Conservation (phyloP, 2,797 vertebrate genomes). For the Catharus ustulatus region DNA sequence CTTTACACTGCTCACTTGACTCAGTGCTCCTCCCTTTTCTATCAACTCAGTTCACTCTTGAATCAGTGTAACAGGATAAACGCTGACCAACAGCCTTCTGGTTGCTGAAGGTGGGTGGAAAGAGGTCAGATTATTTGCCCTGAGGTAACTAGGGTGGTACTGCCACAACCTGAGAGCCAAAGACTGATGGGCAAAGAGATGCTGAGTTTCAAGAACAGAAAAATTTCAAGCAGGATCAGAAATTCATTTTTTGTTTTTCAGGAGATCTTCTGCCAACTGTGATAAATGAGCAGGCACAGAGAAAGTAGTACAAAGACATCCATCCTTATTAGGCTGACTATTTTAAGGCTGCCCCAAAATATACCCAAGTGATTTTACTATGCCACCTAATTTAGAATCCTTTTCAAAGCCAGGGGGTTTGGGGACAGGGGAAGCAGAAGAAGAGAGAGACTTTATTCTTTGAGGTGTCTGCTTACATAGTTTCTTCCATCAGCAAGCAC, state of each 20-base stretch:
- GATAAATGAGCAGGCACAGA: background rate
- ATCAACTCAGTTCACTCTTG: background rate
- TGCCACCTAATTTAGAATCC: constrained; percentile 39
- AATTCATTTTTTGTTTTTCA: background rate
- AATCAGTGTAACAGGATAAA: background rate
- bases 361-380: background rate
- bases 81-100: background rate
- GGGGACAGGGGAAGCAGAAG: background rate
- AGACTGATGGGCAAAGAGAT: background rate
- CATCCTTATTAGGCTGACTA: constrained; percentile 55
- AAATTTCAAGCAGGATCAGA: background rate
- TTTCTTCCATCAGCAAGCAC: background rate
- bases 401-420: background rate
- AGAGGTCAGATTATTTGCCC: background rate
- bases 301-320: constrained; percentile 59
- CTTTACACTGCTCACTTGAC: background rate
- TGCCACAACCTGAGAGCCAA: background rate
- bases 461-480: background rate
- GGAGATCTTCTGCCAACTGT: background rate
- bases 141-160: background rate
- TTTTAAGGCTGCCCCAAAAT: constrained; percentile 41
- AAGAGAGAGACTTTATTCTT: background rate
- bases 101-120: background rate
- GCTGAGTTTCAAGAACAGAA: background rate
- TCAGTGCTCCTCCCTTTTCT: background rate